A percentile compares a stretch with the other conserved stretches of the same genome.
Evolutionary conservation across 2,888 invertebrate species (phyloP).

Genomic region (Lamellibrachia columna): DNA sequence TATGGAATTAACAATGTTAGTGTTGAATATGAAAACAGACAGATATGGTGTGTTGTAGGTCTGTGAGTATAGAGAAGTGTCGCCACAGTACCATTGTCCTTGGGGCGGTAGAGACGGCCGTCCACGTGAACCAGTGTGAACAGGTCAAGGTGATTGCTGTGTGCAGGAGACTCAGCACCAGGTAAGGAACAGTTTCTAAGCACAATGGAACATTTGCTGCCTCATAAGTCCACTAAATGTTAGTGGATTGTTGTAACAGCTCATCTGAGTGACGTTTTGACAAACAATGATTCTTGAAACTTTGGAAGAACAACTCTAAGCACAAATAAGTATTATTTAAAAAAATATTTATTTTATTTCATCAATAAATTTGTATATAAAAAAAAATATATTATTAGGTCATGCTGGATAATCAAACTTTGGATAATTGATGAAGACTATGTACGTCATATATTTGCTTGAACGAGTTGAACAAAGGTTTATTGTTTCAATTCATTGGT

Average conservation of each 20-base stretch:
- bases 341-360: background rate
- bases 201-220: background rate
- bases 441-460: too few species aligned
- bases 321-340: background rate
- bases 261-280: background rate
- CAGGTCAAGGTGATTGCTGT: slow-evolving; percentile 63
- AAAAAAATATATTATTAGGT: too few species aligned
- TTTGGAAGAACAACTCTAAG: background rate
- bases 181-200: slow-evolving; percentile 29
- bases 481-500: too few species aligned
- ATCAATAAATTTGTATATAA: too few species aligned
- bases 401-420: too few species aligned
- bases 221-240: background rate
- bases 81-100: slow-evolving; percentile 64
- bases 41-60: slow-evolving; percentile 44
- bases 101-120: slow-evolving; percentile 65
- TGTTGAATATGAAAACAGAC: background rate
- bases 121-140: slow-evolving; percentile 65
- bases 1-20: slow-evolving; percentile 53
- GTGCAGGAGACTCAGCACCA: slow-evolving; percentile 56
- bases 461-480: too few species aligned
- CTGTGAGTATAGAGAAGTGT: slow-evolving; percentile 65
- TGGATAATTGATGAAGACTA: too few species aligned
- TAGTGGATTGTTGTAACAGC: background rate
- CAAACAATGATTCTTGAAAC: background rate